These are phyloP conservation scores for Apeltes quadracus DNA, from an alignment of 2,113 vertebrate species.

Conservation along the genomic window DNA sequence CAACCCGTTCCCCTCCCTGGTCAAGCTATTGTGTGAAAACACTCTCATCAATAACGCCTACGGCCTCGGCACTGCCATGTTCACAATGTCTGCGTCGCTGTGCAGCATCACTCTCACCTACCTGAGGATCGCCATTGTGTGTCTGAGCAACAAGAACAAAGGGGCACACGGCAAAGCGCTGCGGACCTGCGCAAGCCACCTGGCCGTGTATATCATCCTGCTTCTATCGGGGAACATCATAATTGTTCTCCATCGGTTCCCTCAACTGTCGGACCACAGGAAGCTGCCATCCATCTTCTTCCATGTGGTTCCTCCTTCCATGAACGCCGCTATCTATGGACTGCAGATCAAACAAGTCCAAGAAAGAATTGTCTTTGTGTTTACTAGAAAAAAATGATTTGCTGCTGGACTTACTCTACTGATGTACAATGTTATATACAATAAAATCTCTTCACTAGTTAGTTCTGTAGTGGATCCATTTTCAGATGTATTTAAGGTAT, in stretches of 20 bases:
- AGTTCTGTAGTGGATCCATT: neutral
- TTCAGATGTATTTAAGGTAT: no score
- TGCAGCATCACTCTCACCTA: conserved; percentile 64
- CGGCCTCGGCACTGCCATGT: conserved; percentile 23
- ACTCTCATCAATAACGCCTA: conserved; percentile 64
- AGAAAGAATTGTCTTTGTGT: conserved; percentile 33
- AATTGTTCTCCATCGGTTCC: conserved; percentile 60
- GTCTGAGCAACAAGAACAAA: conserved; percentile 41
- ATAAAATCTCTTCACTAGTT: neutral
- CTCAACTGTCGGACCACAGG: conserved; percentile 25
- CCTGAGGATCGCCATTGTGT: conserved; percentile 55
- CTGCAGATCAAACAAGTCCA: conserved; percentile 66
- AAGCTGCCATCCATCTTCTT: conserved; percentile 58
- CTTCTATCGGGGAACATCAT: neutral
- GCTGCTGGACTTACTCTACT: neutral
- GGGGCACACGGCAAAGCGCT: conserved; percentile 47
- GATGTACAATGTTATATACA: neutral
- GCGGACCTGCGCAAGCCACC: conserved; percentile 71
- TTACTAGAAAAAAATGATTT: neutral
- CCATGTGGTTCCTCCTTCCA: conserved; percentile 42
- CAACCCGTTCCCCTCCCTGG: conserved; percentile 61
- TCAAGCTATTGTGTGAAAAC: conserved; percentile 69
- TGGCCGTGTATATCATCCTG: conserved; percentile 61
- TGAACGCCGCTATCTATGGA: conserved; percentile 68
- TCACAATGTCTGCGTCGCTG: conserved; percentile 11